phyloP scores from a whole-genome alignment of 2,113 vertebrate species.

The Bungarus multicinctus region DNA sequence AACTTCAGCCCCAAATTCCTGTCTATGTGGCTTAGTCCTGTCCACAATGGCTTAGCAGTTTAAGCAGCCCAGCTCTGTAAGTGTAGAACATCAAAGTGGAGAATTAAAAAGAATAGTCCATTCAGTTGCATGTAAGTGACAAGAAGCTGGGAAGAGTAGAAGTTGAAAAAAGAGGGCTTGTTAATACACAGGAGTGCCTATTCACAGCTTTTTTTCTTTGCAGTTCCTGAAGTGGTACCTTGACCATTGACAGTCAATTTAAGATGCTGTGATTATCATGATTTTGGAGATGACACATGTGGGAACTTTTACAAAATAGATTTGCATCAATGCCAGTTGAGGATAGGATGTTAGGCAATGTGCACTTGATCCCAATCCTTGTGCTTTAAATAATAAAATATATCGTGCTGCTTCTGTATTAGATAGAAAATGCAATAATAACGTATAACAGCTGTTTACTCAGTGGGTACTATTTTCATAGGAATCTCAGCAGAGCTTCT shows the following conservation, averaged over 20 bases:
- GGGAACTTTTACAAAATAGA: background rate
- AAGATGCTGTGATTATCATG: background rate
- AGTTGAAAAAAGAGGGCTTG: background rate
- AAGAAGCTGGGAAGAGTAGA: background rate
- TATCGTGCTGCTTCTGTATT: background rate
- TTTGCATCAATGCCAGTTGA: background rate
- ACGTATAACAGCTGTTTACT: background rate
- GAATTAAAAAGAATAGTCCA: background rate
- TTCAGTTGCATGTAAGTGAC: background rate
- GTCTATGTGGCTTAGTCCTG: background rate
- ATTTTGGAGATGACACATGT: background rate
- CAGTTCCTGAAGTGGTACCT: background rate
- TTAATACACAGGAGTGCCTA: background rate
- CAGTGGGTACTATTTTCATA: background rate
- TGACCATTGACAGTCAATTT: background rate
- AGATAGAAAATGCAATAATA: background rate
- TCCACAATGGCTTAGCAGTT: background rate
- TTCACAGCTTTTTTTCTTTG: too few relatives aligned
- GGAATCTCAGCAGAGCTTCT: background rate
- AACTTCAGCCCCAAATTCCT: background rate
- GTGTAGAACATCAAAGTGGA: background rate
- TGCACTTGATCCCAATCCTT: background rate
- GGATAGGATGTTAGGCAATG: background rate
- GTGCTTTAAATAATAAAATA: background rate
- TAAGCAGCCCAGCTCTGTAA: background rate